Conservation (phyloP, 2,888 invertebrate genomes). For the Halocaridina rubra region DNA sequence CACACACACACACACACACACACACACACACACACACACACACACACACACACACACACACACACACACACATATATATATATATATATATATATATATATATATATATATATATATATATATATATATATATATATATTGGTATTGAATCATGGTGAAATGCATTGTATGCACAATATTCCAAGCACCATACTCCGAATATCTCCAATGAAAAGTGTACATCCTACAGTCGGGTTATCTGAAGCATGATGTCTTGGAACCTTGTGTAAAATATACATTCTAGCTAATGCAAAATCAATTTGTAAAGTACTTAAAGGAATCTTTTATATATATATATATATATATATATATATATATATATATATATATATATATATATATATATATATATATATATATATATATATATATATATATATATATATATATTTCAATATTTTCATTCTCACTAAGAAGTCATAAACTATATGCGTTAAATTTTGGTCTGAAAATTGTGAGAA, state of each 20-base stretch:
- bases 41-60: background rate
- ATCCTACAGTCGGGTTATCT: background rate
- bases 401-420: too few species aligned
- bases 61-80: background rate
- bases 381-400: too few species aligned
- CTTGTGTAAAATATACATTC: too few species aligned
- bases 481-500: too few species aligned
- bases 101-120: background rate
- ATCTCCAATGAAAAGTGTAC: background rate
- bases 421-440: too few species aligned
- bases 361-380: too few species aligned
- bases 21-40: slow-evolving; percentile 7
- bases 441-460: too few species aligned
- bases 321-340: too few species aligned
- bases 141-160: too few species aligned
- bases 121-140: background rate
- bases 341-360: too few species aligned
- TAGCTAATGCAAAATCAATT: background rate
- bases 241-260: too few species aligned
- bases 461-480: too few species aligned
- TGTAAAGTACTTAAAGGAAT: background rate
- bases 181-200: background rate
- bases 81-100: background rate
- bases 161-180: background rate
- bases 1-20: slow-evolving; percentile 10